Evolutionary conservation across 2,113 vertebrate species (phyloP), one percentile per base, ranked within the genome.

Genomic region (Poeciliopsis retropinna): DNA sequence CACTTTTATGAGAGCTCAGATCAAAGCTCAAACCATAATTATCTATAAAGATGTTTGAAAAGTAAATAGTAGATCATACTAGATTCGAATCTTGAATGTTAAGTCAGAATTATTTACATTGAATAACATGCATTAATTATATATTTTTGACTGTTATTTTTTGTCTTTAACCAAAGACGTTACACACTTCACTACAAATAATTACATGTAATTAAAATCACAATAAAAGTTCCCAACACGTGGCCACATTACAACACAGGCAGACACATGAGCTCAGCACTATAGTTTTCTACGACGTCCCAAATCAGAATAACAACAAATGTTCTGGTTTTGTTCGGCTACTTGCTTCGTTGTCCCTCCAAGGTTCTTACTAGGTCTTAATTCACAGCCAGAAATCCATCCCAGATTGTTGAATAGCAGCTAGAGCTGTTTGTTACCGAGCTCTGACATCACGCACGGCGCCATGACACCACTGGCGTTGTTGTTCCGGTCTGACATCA

Each of bases 381-480:
- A 29, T 22, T 60, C 47, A 47, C 61, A 51, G 60, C 13, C 8
- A 27, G 27, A 66, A 0, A 76, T 27, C 79, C 79, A 79, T 70
- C 1, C 60, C n/a, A 65, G 64, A 60, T 14, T 17, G 17, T 31
- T 37, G 54, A 7, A 13, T 4, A 10, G 15, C 41, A n/a, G 72
- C 63, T 66, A 37, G 19, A 13, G 64, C 30, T 28, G 67, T 29
- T 60, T 64, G 72, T 61, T 61, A 72, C 39, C 29, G 68, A 57
- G 85, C 75, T 64, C 51, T 28, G 30, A 30, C 29, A 17, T 60
- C 27, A 31, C 32, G 32, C 27, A 44, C 76, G 70, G 22, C 84
- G 83, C 85, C 84, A 88, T 88, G 85, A 87, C 82, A 86, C 85
- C 89, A 90, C 88, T n/a, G 85, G 82, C 37, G 4, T 37, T 76